Evolutionary conservation across 2,797 vertebrate species (phyloP), one percentile per base, ranked within the genome.

Genomic region (Anguilla anguilla): DNA sequence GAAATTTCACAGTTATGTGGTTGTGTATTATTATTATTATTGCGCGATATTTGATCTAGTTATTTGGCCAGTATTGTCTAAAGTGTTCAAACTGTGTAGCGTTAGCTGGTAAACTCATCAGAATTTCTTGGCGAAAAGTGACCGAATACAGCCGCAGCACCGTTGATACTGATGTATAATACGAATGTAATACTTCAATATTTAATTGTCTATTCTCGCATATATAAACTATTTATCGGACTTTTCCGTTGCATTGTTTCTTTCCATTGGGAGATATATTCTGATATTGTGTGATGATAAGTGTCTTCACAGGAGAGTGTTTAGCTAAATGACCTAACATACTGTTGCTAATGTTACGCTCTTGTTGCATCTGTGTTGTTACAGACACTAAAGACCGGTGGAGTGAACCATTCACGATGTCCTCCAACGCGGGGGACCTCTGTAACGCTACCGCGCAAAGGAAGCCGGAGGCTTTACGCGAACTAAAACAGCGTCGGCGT

Each of bases 381-480:
- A 43, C 74, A 77, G 74, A 39, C 35, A 43, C 31, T 2, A 39
- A 4, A 79, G 13, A 46, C 10, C 72, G 31, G 35, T 15, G 74
- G 15, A 79, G 15, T 74, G 69, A 74, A 1, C 10, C 13, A 1
- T 19, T 6, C 43, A 39, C 5, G 74, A 79, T 79, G 74, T n/a
- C 82, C 35, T 74, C 43, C 2, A 77, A 85, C 59, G 49, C 85
- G 3, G 55, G 31, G 19, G 59, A 85, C 39, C 17, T 25, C 22
- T 86, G 31, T 85, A 64, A 64, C 59, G 22, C 10, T 67, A 89
- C 88, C 9, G 88, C 90, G 19, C 64, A 19, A 46, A 86, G 55
- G 81, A 83, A 49, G 13, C 55, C 57, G 3, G 69, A 59, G 31
- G n/a, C 59, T 85, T 77, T 74, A 19, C 72, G 49, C 59, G 67